These are phyloP conservation scores for Danio albolineatus DNA, from an alignment of 2,797 vertebrate genomes.

Conservation along the genomic window DNA sequence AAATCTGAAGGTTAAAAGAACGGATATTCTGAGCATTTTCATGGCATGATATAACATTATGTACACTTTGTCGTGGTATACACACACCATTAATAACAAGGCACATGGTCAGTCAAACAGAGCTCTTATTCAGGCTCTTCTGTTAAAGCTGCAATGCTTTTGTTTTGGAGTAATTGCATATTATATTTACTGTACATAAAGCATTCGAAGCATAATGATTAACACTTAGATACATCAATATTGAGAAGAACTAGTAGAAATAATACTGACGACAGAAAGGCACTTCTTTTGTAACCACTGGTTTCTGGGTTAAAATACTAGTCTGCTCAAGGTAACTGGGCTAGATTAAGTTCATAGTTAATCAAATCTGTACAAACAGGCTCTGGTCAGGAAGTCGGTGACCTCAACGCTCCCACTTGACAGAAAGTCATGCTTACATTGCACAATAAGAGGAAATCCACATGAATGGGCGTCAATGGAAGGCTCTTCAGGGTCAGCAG, in stretches of 20 bases:
- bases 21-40: neutral
- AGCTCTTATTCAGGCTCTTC: constrained; percentile 8
- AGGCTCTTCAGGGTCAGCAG: constrained; percentile 57
- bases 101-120: constrained; percentile 35
- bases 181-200: constrained; percentile 65
- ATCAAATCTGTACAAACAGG: constrained; percentile 36
- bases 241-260: constrained; percentile 59
- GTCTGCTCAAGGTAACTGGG: too few relatives aligned
- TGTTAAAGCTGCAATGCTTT: constrained; percentile 55
- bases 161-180: constrained; percentile 58
- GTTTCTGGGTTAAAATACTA: constrained; percentile 58
- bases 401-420: constrained; percentile 46
- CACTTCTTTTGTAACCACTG: constrained; percentile 74
- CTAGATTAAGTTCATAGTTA: constrained; percentile 40
- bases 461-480: constrained; percentile 54
- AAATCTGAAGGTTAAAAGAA: neutral
- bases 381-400: constrained; percentile 26
- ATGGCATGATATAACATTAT: neutral
- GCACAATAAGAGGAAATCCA: constrained; percentile 66
- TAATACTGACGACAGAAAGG: constrained; percentile 82
- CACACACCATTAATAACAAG: constrained; percentile 13
- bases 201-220: constrained; percentile 62
- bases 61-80: constrained; percentile 12
- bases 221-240: constrained; percentile 65
- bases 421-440: constrained; percentile 65